These are phyloP conservation scores for Cyanoliseus patagonus DNA, from an alignment of 2,113 vertebrate species.

Conservation along the genomic window DNA sequence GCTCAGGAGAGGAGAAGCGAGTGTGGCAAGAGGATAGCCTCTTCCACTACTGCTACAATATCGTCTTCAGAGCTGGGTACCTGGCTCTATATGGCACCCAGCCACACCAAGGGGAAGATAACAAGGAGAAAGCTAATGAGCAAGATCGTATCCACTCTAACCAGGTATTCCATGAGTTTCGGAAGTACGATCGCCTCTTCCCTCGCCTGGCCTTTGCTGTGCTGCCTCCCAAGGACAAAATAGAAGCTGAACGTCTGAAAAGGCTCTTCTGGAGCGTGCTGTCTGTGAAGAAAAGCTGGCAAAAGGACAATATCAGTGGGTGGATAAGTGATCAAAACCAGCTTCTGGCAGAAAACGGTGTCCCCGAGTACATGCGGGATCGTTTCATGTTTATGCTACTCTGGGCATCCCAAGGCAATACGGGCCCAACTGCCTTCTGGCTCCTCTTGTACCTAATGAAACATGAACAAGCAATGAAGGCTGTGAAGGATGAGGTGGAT, in stretches of 20 bases:
- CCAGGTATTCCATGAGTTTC: slow-evolving; percentile 71
- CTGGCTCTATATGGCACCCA: slow-evolving; percentile 84
- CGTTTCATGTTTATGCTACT: slow-evolving; percentile 88
- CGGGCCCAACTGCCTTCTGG: slow-evolving; percentile 88
- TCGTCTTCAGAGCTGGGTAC: slow-evolving; percentile 87
- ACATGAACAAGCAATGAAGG: slow-evolving; percentile 85
- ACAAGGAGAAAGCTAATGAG: slow-evolving; percentile 63
- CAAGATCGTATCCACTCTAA: slow-evolving; percentile 74
- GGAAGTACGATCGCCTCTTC: slow-evolving; percentile 86
- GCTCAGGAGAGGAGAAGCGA: background rate
- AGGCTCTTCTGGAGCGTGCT: slow-evolving; percentile 79
- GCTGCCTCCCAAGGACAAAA: slow-evolving; percentile 74
- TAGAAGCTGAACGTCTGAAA: slow-evolving; percentile 76
- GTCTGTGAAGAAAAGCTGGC: slow-evolving; percentile 65
- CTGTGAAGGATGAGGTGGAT: slow-evolving; percentile 80
- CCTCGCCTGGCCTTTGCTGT: slow-evolving; percentile 81
- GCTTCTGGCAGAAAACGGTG: slow-evolving; percentile 58
- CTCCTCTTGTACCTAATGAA: slow-evolving; percentile 88
- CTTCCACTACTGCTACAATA: slow-evolving; percentile 86
- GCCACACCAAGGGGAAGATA: background rate
- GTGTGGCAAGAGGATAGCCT: slow-evolving; percentile 82
- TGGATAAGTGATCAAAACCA: slow-evolving; percentile 82
- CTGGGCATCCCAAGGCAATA: slow-evolving; percentile 93
- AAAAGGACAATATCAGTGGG: slow-evolving; percentile 81
- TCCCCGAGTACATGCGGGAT: slow-evolving; percentile 74